Percentiles rank a stretch among this genome's conserved stretches.
Conservation (phyloP, 2,113 vertebrate species). For the human region GRCh38 chr5:153430501-153431000, state of each 20-base stretch:
- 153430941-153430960: background rate
- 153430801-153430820: background rate
- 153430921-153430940: background rate
- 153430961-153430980: background rate
- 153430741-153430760: background rate
- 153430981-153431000: background rate
- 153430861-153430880: background rate
- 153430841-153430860: conserved; percentile 1
- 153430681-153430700: background rate
- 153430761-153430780: background rate
- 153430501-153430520: background rate
- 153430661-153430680: background rate
- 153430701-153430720: background rate
- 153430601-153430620: background rate
- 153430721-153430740: background rate
- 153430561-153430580: background rate
- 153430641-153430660: background rate
- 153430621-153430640: background rate
- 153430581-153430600: background rate
- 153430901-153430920: background rate
- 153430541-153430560: background rate
- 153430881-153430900: background rate
- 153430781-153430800: background rate
- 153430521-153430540: background rate
- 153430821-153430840: background rate